Conservation (phyloP, 2,113 vertebrate species). For the zebrafish (Danio rerio) region GRCz12tu NC_133188.1:23462501-23463000, state of each 20-base stretch:
- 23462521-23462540: background rate
- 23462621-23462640: background rate
- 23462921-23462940: conserved; percentile 21
- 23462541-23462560: background rate
- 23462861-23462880: conserved; percentile 23
- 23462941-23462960: background rate
- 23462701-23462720: background rate
- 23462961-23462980: background rate
- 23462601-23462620: background rate
- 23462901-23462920: background rate
- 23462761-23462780: background rate
- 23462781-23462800: background rate
- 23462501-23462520: background rate
- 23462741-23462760: background rate
- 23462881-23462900: conserved; percentile 9
- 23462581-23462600: background rate
- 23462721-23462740: background rate
- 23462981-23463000: background rate
- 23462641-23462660: background rate
- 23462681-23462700: background rate
- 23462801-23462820: background rate
- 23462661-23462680: background rate
- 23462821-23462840: background rate
- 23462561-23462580: background rate
- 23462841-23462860: background rate